phyloP scores from a whole-genome alignment of 2,797 vertebrate species.

The Semotilus atromaculatus region DNA sequence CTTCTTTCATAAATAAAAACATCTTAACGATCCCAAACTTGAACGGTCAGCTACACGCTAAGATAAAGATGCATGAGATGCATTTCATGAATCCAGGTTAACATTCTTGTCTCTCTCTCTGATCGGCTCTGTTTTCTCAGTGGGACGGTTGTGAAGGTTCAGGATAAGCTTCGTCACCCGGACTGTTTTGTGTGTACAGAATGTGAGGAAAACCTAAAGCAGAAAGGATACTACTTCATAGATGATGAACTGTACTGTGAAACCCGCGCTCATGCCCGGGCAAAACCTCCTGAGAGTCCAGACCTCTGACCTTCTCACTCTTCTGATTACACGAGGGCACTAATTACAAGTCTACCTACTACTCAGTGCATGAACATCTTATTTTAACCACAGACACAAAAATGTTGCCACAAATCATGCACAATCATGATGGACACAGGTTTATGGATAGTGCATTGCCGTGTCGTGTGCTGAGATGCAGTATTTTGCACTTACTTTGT shows the following conservation, averaged over 20 bases:
- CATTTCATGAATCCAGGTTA: not conserved
- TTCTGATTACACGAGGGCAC: slow-evolving; percentile 81
- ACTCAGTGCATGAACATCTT: not conserved
- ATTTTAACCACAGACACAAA: slow-evolving; percentile 32
- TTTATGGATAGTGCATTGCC: not conserved
- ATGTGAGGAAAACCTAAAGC: slow-evolving; percentile 95
- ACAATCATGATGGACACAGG: slow-evolving; percentile 1
- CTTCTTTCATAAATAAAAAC: not conserved
- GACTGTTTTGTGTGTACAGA: slow-evolving; percentile 96
- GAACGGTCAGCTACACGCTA: not conserved
- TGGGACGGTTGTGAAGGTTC: slow-evolving; percentile 94
- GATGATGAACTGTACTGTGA: slow-evolving; percentile 96
- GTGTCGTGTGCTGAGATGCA: slow-evolving; percentile 12
- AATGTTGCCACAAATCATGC: not conserved
- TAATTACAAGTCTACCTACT: not conserved
- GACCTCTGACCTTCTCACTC: slow-evolving; percentile 88
- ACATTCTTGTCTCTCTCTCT: not conserved
- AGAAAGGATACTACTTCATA: slow-evolving; percentile 96
- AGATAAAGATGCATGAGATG: no score
- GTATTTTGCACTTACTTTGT: slow-evolving; percentile 25
- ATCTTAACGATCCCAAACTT: not conserved
- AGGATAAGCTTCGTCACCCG: slow-evolving; percentile 92
- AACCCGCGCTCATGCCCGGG: slow-evolving; percentile 87
- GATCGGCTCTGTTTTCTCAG: slow-evolving; percentile 19
- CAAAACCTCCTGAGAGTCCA: slow-evolving; percentile 90